Conservation (phyloP, 2,888 invertebrate species). For the Sarcophaga carnaria region DNA sequence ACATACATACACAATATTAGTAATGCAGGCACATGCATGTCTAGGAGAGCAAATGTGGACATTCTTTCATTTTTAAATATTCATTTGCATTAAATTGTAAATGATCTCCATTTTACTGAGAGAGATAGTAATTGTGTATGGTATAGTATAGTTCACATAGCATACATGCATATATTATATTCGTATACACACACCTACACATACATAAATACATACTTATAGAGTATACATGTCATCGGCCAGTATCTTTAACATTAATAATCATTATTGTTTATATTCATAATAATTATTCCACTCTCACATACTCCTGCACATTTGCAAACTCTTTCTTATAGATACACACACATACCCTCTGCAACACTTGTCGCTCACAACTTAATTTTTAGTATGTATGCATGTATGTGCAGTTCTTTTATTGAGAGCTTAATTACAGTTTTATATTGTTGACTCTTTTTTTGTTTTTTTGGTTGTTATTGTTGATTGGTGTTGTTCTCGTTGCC, state of each 20-base stretch:
- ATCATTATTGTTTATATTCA: conserved; percentile 33
- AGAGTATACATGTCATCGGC: conserved; percentile 45
- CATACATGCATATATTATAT: background rate
- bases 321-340: background rate
- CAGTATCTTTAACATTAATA: conserved; percentile 57
- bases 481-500: background rate
- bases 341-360: background rate
- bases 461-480: conserved; percentile 29
- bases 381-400: conserved; percentile 1
- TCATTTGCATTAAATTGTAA: conserved; percentile 42
- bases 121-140: background rate
- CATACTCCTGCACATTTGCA: background rate
- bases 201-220: background rate
- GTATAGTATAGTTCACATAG: background rate
- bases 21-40: background rate
- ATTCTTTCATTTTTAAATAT: background rate
- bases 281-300: background rate
- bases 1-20: background rate
- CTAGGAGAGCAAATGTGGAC: background rate
- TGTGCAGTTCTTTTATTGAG: conserved; percentile 24
- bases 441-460: conserved; percentile 51
- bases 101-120: conserved; percentile 44
- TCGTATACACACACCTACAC: background rate
- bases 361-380: background rate
- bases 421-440: conserved; percentile 66